Evolutionary conservation across 2,113 vertebrate genomes (phyloP), one percentile per base, ranked within the genome.

Genomic region (Leptobrachium ailaonicum): DNA sequence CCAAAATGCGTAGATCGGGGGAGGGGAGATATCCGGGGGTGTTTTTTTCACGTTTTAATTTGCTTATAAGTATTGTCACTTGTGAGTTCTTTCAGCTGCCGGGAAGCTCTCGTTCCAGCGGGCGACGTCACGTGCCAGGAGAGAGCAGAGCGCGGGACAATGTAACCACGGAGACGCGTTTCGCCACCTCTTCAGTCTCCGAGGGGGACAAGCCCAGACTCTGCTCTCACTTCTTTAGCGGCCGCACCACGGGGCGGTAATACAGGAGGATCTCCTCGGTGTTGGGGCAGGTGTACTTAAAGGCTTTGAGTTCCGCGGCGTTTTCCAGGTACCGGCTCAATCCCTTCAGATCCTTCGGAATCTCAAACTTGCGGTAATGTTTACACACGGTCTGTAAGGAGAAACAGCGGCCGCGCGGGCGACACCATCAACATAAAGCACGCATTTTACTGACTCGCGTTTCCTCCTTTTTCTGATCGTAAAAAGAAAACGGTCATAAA

Each of bases 251-350:
- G 0, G 92, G 84, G 8, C 73, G 69, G 84, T 99, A 98, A 66
- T 95, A 95, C 8, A 85, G 75, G 62, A 96, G 67, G 32, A 98
- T 95, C 90, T 98, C 96, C 0, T 83, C 45, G 0, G 89, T 89
- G 1, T 89, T 91, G 7, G 97, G 97, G 62, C 97, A 98, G 13
- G 93, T 97, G 83, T 91, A 90, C 53, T 89, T 90, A 88, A 98
- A 98, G 86, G 95, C 94, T 12, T 94, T 95, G 79, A 83, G 84
- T 82, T 92, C 86, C 0, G 87, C 84, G 11, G 96, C 94, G 0
- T 83, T 83, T 2, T 86, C 82, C 84, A 98, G 89, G 84, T 99
- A 98, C 42, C 88, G 87, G 50, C 87, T 91, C 77, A 99, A 83
- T 0, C 90, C 89, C 0, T 0, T 79, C 80, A 98, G 91, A 10